Conservation (phyloP, 2,797 vertebrate species). For the Chelon labrosus region DNA sequence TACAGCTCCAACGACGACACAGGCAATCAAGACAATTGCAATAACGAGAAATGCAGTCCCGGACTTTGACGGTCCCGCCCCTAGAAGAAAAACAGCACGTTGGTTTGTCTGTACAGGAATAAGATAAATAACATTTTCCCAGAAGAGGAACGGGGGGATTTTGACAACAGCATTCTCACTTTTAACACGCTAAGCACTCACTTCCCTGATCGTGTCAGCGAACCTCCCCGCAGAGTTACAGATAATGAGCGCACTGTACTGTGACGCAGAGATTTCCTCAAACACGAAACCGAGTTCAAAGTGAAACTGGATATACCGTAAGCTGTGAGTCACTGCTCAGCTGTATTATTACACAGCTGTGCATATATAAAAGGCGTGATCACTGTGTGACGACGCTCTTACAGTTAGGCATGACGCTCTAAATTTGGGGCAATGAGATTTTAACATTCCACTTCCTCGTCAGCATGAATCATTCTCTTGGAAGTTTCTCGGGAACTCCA, state of each 20-base stretch:
- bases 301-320: too few species aligned
- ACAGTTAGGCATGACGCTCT: too few species aligned
- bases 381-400: too few species aligned
- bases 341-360: too few species aligned
- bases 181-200: neutral
- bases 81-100: conserved; percentile 18
- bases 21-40: accelerated
- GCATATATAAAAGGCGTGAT: too few species aligned
- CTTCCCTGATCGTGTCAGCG: neutral
- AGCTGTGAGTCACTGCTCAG: too few species aligned
- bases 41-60: accelerated
- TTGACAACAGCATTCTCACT: neutral
- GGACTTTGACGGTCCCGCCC: accelerated
- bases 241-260: too few species aligned
- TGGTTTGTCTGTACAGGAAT: neutral
- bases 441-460: too few species aligned
- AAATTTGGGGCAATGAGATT: too few species aligned
- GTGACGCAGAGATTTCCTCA: accelerated
- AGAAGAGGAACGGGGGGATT: conserved; percentile 4
- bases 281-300: conserved; percentile 33
- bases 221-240: neutral
- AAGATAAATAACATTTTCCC: neutral
- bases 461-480: too few species aligned
- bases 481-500: neutral
- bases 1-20: neutral